phyloP scores from a whole-genome alignment of 2,113 vertebrate species.

The mouse (Mus musculus) region GRCm39 chr6:42571001-42571500 shows the following conservation, averaged over 20 bases:
- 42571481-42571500: neutral
- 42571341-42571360: neutral
- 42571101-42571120: constrained; percentile 50
- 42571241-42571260: neutral
- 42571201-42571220: too few species aligned
- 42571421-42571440: neutral
- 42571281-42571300: neutral
- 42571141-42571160: neutral
- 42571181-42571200: neutral
- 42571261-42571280: neutral
- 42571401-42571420: neutral
- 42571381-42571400: neutral
- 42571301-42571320: neutral
- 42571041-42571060: neutral
- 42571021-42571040: constrained; percentile 49
- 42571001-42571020: constrained; percentile 65
- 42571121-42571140: constrained; percentile 3
- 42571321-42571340: neutral
- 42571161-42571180: neutral
- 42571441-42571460: neutral
- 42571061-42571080: constrained; percentile 24
- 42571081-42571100: constrained; percentile 38
- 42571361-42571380: too few species aligned
- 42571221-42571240: neutral
- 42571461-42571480: neutral